Conservation (phyloP, 2,888 invertebrate species). For the Agrotis ipsilon region DNA sequence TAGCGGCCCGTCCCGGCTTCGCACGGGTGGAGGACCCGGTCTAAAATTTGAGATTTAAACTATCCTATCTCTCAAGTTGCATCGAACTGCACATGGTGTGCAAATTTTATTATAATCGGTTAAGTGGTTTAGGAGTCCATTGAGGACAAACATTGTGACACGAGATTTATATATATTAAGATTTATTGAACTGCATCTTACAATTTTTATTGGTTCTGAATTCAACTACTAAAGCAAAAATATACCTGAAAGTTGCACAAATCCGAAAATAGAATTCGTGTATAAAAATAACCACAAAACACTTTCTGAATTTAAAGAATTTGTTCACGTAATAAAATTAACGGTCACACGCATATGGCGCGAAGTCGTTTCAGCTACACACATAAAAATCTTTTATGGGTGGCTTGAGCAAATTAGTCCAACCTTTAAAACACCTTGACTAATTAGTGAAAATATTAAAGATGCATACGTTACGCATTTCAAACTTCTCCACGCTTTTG, state of each 20-base stretch:
- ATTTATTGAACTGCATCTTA: not conserved
- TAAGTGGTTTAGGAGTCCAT: too few relatives aligned
- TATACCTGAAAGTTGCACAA: conserved; percentile 10
- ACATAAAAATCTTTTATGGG: conserved; percentile 53
- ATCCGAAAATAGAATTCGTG: conserved; percentile 6
- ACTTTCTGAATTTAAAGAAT: conserved; percentile 48
- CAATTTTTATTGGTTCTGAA: not conserved
- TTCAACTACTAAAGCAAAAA: not conserved
- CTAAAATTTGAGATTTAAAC: too few relatives aligned
- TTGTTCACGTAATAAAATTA: conserved; percentile 55
- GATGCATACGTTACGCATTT: conserved; percentile 45
- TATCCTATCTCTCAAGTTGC: too few relatives aligned
- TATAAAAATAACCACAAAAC: conserved; percentile 43
- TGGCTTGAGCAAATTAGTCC: conserved; percentile 48
- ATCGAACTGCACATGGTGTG: too few relatives aligned
- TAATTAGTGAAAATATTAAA: conserved; percentile 60
- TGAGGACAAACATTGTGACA: too few relatives aligned
- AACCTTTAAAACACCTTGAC: conserved; percentile 46
- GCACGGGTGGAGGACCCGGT: too few relatives aligned
- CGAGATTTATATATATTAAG: too few relatives aligned
- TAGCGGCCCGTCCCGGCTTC: too few relatives aligned
- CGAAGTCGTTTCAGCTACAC: conserved; percentile 49
- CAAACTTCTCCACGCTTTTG: conserved; percentile 31
- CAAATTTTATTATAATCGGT: too few relatives aligned
- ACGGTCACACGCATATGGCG: conserved; percentile 46